phyloP scores from a whole-genome alignment of 2,797 vertebrate genomes.

The Dipus sagitta region DNA sequence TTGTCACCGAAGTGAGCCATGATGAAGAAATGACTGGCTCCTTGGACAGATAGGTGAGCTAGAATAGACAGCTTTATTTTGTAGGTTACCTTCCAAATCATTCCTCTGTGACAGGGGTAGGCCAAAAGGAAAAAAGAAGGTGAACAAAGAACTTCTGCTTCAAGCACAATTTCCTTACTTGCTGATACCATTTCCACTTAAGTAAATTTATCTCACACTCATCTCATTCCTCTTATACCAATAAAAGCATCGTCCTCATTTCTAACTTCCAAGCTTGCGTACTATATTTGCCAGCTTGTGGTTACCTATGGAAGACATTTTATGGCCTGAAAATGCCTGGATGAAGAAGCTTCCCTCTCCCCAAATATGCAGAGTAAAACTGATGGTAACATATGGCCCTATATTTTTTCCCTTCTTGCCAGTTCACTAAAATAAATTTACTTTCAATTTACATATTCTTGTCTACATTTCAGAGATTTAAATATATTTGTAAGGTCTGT shows the following conservation, averaged over 20 bases:
- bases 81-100: background rate
- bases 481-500: conserved; percentile 83
- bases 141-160: conserved; percentile 54
- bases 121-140: background rate
- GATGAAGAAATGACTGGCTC: background rate
- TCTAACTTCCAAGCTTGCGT: conserved; percentile 74
- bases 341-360: conserved; percentile 68
- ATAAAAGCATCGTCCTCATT: conserved; percentile 78
- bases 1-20: background rate
- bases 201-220: conserved; percentile 34
- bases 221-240: conserved; percentile 59
- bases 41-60: background rate
- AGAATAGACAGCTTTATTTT: background rate
- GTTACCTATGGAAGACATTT: conserved; percentile 82
- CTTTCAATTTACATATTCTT: conserved; percentile 84
- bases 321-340: conserved; percentile 81
- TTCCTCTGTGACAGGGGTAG: background rate
- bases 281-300: conserved; percentile 72
- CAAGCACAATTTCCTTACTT: background rate
- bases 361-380: conserved; percentile 83
- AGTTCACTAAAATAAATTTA: conserved; percentile 85
- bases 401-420: conserved; percentile 83
- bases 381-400: conserved; percentile 85
- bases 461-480: conserved; percentile 84
- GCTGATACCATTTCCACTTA: conserved; percentile 20